Percentiles rank a stretch among this genome's conserved stretches.
Conservation (phyloP, 2,113 vertebrate species). For the Nothocercus julius region DNA sequence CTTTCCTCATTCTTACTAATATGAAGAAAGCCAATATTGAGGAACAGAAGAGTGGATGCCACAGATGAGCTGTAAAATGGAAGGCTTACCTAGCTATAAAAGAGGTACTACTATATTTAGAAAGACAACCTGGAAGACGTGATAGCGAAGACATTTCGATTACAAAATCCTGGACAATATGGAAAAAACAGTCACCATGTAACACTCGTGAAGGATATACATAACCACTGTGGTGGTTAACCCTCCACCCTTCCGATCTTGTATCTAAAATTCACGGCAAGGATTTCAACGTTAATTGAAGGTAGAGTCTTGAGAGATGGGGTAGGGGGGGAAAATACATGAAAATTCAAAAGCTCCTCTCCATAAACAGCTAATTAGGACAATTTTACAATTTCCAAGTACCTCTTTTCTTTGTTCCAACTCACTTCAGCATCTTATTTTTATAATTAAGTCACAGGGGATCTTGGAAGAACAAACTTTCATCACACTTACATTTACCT, state of each 20-base stretch:
- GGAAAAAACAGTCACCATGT: background rate
- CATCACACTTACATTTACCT: background rate
- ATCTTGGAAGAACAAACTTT: background rate
- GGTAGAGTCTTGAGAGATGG: background rate
- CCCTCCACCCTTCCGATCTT: background rate
- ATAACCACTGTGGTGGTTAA: background rate
- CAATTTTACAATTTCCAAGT: background rate
- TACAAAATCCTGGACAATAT: background rate
- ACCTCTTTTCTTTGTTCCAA: background rate
- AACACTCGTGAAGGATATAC: background rate
- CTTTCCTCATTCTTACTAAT: background rate
- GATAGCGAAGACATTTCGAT: background rate
- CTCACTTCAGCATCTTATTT: background rate
- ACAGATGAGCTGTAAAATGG: background rate
- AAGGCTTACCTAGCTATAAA: background rate
- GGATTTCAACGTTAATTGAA: background rate
- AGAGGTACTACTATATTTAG: background rate
- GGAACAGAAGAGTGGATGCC: background rate
- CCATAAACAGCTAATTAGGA: background rate
- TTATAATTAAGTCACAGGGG: background rate
- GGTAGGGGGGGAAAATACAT: background rate
- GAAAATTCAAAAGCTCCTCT: background rate
- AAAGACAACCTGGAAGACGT: background rate
- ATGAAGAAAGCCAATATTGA: fast-evolving
- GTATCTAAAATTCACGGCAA: background rate